phyloP scores from a whole-genome alignment of 2,888 invertebrate genomes.

The Sarcophaga subvicina region DNA sequence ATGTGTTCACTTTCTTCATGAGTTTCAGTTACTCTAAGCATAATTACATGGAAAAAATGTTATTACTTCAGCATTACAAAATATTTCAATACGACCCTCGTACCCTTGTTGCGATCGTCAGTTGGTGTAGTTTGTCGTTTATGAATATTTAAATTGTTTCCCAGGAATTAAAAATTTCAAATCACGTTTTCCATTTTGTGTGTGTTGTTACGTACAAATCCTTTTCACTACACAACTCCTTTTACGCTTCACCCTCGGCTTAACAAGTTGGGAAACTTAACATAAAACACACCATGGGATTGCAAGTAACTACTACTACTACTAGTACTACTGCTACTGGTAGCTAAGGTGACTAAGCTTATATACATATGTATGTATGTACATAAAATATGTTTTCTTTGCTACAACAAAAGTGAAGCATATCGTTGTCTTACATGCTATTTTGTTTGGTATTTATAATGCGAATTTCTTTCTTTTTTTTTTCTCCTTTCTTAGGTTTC shows the following conservation, averaged over 20 bases:
- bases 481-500: neutral
- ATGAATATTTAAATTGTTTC: slow-evolving; percentile 68
- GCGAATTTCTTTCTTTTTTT: slow-evolving; percentile 5
- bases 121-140: slow-evolving; percentile 38
- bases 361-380: neutral
- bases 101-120: slow-evolving; percentile 27
- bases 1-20: too few species aligned
- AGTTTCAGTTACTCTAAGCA: too few species aligned
- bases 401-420: neutral
- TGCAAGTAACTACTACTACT: neutral
- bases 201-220: slow-evolving; percentile 40
- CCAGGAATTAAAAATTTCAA: slow-evolving; percentile 67
- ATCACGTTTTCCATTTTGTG: slow-evolving; percentile 55
- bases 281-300: neutral
- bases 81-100: slow-evolving; percentile 10
- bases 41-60: too few species aligned
- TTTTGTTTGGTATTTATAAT: slow-evolving; percentile 35
- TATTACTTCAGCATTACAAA: too few species aligned
- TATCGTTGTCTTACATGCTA: slow-evolving; percentile 25
- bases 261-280: slow-evolving; percentile 12
- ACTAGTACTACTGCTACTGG: too few species aligned
- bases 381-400: slow-evolving; percentile 1
- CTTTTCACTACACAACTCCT: slow-evolving; percentile 30
- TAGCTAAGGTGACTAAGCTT: neutral
- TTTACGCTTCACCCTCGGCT: neutral